phyloP scores from a whole-genome alignment of 2,888 invertebrate genomes.

The Pasiphila rectangulata region DNA sequence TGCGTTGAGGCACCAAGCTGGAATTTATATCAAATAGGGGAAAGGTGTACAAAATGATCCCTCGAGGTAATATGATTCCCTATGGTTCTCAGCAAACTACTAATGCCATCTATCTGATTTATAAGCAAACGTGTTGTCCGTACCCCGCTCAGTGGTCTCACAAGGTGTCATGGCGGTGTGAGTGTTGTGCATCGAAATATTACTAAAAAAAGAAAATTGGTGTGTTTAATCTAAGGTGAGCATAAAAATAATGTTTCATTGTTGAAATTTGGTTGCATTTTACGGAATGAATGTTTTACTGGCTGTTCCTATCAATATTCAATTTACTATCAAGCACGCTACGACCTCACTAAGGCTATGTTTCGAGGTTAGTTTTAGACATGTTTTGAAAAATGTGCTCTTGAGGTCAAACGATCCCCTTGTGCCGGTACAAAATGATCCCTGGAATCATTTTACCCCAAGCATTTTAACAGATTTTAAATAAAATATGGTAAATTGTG shows the following conservation, averaged over 20 bases:
- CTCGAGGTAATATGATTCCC: too few relatives aligned
- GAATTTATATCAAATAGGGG: too few relatives aligned
- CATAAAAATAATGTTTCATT: neutral
- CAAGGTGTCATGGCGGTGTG: neutral
- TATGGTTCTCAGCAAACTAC: too few relatives aligned
- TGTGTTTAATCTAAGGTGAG: slow-evolving; percentile 1
- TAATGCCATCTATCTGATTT: too few relatives aligned
- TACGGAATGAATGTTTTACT: slow-evolving; percentile 1
- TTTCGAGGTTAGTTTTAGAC: slow-evolving; percentile 1
- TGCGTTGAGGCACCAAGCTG: too few relatives aligned
- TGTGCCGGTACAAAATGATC: slow-evolving; percentile 7
- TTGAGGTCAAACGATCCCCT: slow-evolving; percentile 6
- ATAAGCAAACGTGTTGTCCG: too few relatives aligned
- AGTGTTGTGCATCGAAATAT: neutral
- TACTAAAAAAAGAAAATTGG: slow-evolving; percentile 1
- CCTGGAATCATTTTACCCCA: slow-evolving; percentile 4
- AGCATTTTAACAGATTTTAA: slow-evolving; percentile 3
- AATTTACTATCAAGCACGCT: neutral
- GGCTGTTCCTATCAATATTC: neutral
- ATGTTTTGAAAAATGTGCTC: slow-evolving; percentile 1
- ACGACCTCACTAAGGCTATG: slow-evolving; percentile 1
- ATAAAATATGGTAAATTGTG: slow-evolving; percentile 2
- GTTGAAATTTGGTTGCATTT: neutral
- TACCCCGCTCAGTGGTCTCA: neutral
- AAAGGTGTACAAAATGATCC: too few relatives aligned